A percentile compares a stretch with the other conserved stretches of the same genome.
phyloP scores from a whole-genome alignment of 2,797 vertebrate species.

The Thaleichthys pacificus region DNA sequence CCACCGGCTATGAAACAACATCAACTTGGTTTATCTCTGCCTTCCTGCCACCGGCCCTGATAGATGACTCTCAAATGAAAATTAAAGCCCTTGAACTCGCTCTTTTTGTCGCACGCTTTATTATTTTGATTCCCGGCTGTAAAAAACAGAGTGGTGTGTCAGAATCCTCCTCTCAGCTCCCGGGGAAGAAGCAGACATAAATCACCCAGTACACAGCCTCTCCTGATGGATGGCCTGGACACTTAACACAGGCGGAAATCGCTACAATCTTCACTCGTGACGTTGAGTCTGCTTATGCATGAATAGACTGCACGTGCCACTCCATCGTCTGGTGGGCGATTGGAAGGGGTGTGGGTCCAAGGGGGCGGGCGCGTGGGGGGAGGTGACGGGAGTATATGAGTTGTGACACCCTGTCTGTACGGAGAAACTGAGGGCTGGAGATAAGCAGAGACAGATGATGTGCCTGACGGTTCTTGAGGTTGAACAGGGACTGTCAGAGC shows the following conservation, averaged over 20 bases:
- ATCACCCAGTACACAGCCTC: slow-evolving; percentile 49
- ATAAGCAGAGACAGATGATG: slow-evolving; percentile 63
- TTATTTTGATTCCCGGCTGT: slow-evolving; percentile 42
- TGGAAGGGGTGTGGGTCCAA: slow-evolving; percentile 30
- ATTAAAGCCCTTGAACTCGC: slow-evolving; percentile 48
- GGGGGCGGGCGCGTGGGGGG: neutral
- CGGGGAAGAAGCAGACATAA: slow-evolving; percentile 45
- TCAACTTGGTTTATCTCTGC: slow-evolving; percentile 44
- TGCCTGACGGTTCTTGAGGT: slow-evolving; percentile 46
- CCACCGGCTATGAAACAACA: slow-evolving; percentile 47
- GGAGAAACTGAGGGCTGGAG: slow-evolving; percentile 47
- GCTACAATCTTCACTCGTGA: slow-evolving; percentile 52
- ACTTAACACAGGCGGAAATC: slow-evolving; percentile 50
- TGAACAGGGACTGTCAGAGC: slow-evolving; percentile 30
- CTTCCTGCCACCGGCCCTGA: slow-evolving; percentile 28
- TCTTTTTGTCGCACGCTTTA: slow-evolving; percentile 47
- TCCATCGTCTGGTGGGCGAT: slow-evolving; percentile 15
- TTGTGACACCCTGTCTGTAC: slow-evolving; percentile 53
- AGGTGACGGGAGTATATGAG: slow-evolving; percentile 41
- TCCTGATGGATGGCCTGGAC: slow-evolving; percentile 59
- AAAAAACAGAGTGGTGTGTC: slow-evolving; percentile 33
- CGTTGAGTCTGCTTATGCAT: slow-evolving; percentile 38
- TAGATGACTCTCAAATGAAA: slow-evolving; percentile 49
- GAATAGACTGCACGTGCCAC: slow-evolving; percentile 43
- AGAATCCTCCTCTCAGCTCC: slow-evolving; percentile 37